Base-by-base conservation (phyloP, 2,888 invertebrate species). In the Antitype chi region DNA sequence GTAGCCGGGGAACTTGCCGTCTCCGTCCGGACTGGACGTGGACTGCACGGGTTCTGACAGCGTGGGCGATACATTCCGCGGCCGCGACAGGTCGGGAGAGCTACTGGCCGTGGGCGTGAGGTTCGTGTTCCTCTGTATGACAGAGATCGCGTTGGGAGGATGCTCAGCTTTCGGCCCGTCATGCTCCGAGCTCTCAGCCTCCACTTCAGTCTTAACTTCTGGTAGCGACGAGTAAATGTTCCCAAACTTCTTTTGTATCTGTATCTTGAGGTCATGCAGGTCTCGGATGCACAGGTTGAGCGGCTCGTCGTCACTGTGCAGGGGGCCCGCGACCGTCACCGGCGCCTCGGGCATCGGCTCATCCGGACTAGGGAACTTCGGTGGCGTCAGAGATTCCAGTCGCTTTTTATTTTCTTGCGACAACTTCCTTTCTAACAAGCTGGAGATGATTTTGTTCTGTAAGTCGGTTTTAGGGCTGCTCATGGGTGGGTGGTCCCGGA, bases 211-310 rank as follows among this genome's bases (percentile, higher is more conserved):
- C 94, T 98, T 98, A 11, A 97, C 96, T 84, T 97, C 97, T 0
- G 95, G 95, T 80, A 94, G 87, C 17, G 95, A 96, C n/a, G 97
- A 96, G 90, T 97, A 97, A 66, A 97, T 97, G 90, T 97, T 97
- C 0, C 97, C 97, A 81, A 97, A 97, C 84, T 97, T 97, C 87
- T 97, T 96, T 71, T 97, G 94, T 55, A 98, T 95, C 85, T 97
- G 97, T 84, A 98, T 97, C 89, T 98, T 98, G 43, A 98, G 92
- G 82, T 98, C 97, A 88, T 97, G 97, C 69, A 98, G 96, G 90
- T 99, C 99, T 71, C 98, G 96, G 76, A 99, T 97, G 91, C 99
- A 99, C 8, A 99, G 97, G 94, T 99, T 99, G 9, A 99, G 94
- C 0, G 99, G 99, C 90, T 98, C 98, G 70, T 98, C 98, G 90